Evolutionary conservation across 2,113 vertebrate genomes (phyloP).

Genomic region (Platycercus adscitus): DNA sequence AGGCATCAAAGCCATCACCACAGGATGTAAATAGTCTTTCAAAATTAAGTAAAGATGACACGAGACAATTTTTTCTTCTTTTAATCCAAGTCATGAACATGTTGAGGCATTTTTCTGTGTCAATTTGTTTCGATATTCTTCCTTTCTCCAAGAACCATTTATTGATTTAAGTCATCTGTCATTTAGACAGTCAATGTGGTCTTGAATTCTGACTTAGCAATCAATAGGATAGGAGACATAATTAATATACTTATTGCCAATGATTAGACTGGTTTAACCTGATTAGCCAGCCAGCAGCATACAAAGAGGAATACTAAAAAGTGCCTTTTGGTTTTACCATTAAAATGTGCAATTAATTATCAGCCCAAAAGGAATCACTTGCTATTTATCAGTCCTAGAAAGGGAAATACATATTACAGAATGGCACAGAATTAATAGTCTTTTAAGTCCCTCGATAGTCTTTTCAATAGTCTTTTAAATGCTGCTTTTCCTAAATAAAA

Average conservation of each 20-base stretch:
- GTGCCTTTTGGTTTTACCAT: not conserved
- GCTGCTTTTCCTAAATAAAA: not conserved
- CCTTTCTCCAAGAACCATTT: not conserved
- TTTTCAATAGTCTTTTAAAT: not conserved
- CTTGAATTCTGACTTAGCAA: constrained; percentile 15
- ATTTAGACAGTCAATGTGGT: not conserved
- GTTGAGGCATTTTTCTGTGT: not conserved
- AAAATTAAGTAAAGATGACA: constrained; percentile 17
- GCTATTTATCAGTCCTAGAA: not conserved
- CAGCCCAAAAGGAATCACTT: not conserved
- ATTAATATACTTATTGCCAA: not conserved
- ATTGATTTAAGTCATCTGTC: not conserved
- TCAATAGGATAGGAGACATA: not conserved
- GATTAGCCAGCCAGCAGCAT: not conserved
- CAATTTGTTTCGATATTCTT: not conserved
- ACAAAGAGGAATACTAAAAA: not conserved
- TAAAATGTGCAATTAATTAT: not conserved
- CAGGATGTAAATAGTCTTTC: not conserved
- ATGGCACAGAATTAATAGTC: not conserved
- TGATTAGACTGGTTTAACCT: not conserved
- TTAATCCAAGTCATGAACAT: not conserved
- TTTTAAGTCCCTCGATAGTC: not conserved
- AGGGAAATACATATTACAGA: not conserved
- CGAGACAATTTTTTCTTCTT: not conserved
- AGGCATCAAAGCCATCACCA: not conserved